A percentile compares a stretch with the other conserved stretches of the same genome.
Evolutionary conservation across 2,888 invertebrate species (phyloP).

Genomic region (Lasioglossum pauxillum): DNA sequence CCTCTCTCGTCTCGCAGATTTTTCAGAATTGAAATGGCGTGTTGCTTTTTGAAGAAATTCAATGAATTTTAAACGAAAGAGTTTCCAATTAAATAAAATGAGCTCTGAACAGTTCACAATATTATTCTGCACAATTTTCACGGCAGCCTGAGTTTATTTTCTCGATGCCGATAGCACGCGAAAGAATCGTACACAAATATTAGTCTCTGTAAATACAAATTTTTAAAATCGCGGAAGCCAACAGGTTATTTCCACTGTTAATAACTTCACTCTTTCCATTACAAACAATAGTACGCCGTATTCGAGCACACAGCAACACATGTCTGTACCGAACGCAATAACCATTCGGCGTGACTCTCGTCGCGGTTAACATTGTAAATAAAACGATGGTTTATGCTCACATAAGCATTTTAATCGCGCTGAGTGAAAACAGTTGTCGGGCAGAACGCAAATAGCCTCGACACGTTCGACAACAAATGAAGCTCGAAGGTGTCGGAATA

Average conservation of each 20-base stretch:
- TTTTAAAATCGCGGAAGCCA: not conserved
- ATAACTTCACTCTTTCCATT: not conserved
- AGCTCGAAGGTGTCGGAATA: not conserved
- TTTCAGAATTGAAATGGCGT: not conserved
- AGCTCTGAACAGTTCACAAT: not conserved
- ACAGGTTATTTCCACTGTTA: not conserved
- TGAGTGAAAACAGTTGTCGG: not conserved
- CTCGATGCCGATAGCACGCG: not conserved
- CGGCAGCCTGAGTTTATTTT: not conserved
- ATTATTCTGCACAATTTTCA: not conserved
- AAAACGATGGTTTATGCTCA: not conserved
- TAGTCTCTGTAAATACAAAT: not conserved
- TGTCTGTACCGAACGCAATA: not conserved
- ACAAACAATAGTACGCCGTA: not conserved
- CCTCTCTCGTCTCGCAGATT: not conserved
- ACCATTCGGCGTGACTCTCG: not conserved
- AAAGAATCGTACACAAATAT: not conserved
- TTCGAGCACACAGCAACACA: not conserved
- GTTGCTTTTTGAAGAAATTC: not conserved
- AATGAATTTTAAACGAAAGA: not conserved
- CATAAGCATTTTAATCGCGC: not conserved
- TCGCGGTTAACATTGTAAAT: not conserved
- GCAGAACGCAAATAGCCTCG: not conserved
- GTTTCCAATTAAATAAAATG: not conserved
- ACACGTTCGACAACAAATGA: slow-evolving; percentile 1